Percentiles rank a stretch among this genome's conserved stretches.
These are phyloP conservation scores for Propithecus coquereli DNA, from an alignment of 2,113 vertebrate genomes.

Conservation along the genomic window DNA sequence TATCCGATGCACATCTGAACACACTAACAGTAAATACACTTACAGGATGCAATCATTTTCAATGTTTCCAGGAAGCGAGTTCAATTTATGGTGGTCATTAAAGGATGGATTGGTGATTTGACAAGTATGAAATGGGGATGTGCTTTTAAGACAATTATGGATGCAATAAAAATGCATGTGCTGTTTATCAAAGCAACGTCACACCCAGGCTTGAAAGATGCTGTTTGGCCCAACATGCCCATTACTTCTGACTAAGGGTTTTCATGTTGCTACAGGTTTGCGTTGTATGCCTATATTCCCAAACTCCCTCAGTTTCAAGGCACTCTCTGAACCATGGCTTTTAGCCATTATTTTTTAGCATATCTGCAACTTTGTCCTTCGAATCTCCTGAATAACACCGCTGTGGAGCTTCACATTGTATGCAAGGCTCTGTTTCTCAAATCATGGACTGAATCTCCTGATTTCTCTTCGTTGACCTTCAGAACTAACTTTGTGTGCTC, in stretches of 20 bases:
- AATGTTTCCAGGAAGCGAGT: not conserved
- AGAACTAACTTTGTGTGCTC: not conserved
- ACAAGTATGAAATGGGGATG: not conserved
- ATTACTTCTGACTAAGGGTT: not conserved
- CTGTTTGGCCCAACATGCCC: not conserved
- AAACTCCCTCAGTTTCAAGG: not conserved
- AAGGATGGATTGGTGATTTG: not conserved
- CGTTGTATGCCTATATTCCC: not conserved
- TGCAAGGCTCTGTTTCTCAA: not conserved
- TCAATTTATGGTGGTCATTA: not conserved
- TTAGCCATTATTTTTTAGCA: not conserved
- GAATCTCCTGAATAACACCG: not conserved
- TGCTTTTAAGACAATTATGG: not conserved
- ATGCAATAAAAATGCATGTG: not conserved
- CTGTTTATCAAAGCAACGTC: not conserved
- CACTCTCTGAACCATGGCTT: not conserved
- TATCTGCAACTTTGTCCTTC: not conserved
- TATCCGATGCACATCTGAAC: not conserved
- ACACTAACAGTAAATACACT: not conserved
- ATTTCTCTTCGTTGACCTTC: not conserved
- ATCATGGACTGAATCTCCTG: not conserved
- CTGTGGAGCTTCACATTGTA: not conserved
- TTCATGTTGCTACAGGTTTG: not conserved
- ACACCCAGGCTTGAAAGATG: not conserved
- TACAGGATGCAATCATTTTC: not conserved